Evolutionary conservation across 2,888 invertebrate species (phyloP).

Genomic region (Aporophyla nigra): DNA sequence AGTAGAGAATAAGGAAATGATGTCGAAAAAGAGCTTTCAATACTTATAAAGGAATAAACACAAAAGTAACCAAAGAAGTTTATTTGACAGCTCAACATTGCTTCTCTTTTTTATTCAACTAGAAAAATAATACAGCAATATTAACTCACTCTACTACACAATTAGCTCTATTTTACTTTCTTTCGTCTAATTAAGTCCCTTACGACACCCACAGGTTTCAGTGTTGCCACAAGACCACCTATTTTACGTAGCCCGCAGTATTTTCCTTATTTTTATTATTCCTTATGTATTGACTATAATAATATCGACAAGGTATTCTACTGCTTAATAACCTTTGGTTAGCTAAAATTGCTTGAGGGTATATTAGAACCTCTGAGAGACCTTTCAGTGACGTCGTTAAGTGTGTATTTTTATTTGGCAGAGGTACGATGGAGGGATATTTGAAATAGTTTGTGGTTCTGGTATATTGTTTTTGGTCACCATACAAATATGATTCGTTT

Average conservation of each 20-base stretch:
- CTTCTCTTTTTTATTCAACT: background rate
- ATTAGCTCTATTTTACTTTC: background rate
- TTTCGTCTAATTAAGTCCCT: slow-evolving; percentile 18
- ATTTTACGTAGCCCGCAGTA: slow-evolving; percentile 21
- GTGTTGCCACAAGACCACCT: background rate
- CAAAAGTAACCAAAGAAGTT: background rate
- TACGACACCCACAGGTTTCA: slow-evolving; percentile 1
- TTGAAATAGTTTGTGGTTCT: background rate
- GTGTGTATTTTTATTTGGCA: slow-evolving; percentile 1
- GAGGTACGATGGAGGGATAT: background rate
- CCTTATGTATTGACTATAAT: slow-evolving; percentile 3
- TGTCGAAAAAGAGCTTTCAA: background rate
- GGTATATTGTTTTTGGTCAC: background rate
- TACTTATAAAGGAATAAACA: background rate
- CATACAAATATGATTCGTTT: no score
- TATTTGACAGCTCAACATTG: background rate
- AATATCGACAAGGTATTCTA: slow-evolving; percentile 16
- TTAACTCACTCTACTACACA: background rate
- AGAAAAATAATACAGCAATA: background rate
- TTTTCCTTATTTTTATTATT: slow-evolving; percentile 18
- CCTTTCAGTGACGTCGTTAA: background rate
- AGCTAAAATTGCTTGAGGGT: slow-evolving; percentile 3
- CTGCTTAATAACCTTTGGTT: background rate
- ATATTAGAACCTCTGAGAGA: background rate
- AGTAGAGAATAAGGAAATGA: no score